These are phyloP conservation scores for Ypsolopha scabrella DNA, from an alignment of 2,888 invertebrate genomes.

Conservation along the genomic window DNA sequence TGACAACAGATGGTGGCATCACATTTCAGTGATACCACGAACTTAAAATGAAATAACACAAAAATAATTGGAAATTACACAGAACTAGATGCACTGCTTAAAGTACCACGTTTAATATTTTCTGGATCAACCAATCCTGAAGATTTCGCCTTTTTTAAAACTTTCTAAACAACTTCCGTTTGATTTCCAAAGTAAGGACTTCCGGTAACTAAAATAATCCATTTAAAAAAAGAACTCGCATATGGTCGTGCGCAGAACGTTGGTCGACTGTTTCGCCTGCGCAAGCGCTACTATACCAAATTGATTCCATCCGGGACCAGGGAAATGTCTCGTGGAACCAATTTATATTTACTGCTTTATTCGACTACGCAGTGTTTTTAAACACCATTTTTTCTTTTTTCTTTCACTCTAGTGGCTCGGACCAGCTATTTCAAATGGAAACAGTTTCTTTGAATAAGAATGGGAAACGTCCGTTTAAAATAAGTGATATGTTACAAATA, in stretches of 20 bases:
- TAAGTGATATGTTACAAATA: too few species aligned
- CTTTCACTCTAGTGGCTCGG: too few species aligned
- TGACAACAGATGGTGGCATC: constrained; percentile 51
- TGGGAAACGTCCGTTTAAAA: too few species aligned
- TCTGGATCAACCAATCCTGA: too few species aligned
- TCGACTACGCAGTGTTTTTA: constrained; percentile 35
- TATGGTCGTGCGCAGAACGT: constrained; percentile 1
- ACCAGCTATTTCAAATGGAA: too few species aligned
- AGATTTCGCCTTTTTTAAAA: too few species aligned
- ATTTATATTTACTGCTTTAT: constrained; percentile 60
- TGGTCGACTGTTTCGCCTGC: constrained; percentile 20
- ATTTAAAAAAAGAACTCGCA: background rate
- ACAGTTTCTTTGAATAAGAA: too few species aligned
- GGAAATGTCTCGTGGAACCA: constrained; percentile 68
- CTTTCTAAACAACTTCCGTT: too few species aligned
- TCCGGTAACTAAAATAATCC: too few species aligned
- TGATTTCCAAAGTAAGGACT: too few species aligned
- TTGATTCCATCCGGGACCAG: constrained; percentile 66
- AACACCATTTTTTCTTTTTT: background rate
- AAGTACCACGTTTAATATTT: too few species aligned
- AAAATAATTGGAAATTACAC: background rate
- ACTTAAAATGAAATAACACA: background rate
- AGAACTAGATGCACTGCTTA: too few species aligned
- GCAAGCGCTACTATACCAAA: constrained; percentile 48
- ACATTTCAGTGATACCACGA: constrained; percentile 61